Evolutionary conservation across 2,797 vertebrate genomes (phyloP), one percentile per base, ranked within the genome.

Genomic region (Enteromius treurensis): DNA sequence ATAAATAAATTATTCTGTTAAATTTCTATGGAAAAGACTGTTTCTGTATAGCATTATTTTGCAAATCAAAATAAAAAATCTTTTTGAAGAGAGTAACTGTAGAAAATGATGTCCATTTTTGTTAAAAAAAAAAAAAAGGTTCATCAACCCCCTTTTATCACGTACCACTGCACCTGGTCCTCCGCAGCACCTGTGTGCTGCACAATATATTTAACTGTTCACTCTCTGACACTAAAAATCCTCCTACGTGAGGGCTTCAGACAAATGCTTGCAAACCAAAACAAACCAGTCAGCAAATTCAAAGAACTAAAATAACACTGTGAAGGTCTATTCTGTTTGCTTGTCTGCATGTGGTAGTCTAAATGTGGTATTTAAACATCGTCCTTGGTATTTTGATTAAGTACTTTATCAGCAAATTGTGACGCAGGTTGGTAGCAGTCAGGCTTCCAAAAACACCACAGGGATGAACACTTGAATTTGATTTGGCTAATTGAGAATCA

Each of bases 281-380:
- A 88, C 86, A 88, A 91, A 88, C 82, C 29, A 1, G 37, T 79
- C 84, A 83, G 90, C 86, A 58, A 70, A 62, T 77, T 85, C 82
- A 69, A 88, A 88, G 49, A 1, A 85, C 87, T 89, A 32, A 82
- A 89, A 85, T 85, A 91, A 88, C 89, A 91, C 23, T 4, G n/a
- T 23, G 65, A 80, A 55, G 77, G 77, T 75, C 62, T 11, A 47
- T 29, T 5, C 75, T 73, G 83, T 86, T 83, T 64, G 79, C 86
- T 84, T 4, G 65, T 77, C 77, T 55, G 53, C 51, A 55, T 55
- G 51, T n/a, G 19, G 51, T 53, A 53, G 51, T 55, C n/a, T 67
- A 49, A 71, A 77, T 75, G 60, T 86, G 83, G 79, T 73, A 51
- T 82, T 78, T 65, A 34, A 80, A 77, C 45, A 29, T 42, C 23